Percentiles rank a stretch among this genome's conserved stretches.
Conservation (phyloP, 2,797 vertebrate genomes). For the Carcharodon carcharias region DNA sequence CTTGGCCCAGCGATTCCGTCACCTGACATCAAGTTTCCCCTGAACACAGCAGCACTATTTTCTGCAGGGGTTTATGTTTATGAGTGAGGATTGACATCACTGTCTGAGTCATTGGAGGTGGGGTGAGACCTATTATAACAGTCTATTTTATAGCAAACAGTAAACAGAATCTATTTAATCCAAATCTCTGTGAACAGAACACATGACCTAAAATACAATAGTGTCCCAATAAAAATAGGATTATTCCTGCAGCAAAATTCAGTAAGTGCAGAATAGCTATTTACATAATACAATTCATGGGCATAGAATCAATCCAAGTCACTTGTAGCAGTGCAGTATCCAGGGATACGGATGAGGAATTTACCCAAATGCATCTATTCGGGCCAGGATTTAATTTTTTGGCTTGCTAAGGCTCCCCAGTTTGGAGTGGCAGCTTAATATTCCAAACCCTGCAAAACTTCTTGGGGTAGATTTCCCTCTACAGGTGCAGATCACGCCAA, state of each 20-base stretch:
- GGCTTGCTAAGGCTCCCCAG: neutral
- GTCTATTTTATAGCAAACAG: neutral
- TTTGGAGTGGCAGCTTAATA: neutral
- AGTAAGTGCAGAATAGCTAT: neutral
- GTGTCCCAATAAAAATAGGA: neutral
- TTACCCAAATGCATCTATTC: neutral
- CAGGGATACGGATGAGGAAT: neutral
- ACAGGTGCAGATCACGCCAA: neutral
- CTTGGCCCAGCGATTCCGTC: neutral
- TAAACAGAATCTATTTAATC: neutral
- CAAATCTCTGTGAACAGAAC: neutral
- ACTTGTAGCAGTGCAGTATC: neutral
- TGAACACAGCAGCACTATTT: neutral
- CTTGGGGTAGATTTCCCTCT: too few species aligned
- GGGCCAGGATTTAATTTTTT: neutral
- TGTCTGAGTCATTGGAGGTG: neutral
- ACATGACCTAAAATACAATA: neutral
- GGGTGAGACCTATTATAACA: neutral
- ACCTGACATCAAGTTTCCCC: neutral
- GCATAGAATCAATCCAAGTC: neutral
- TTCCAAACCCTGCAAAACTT: neutral
- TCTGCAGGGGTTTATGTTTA: too few species aligned
- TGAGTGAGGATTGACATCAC: too few species aligned
- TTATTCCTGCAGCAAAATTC: neutral
- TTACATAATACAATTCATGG: neutral